Evolutionary conservation across 1,140 invertebrate genomes (phyloP), one percentile per base, ranked within the genome.

Genomic region (Campodea augens): DNA sequence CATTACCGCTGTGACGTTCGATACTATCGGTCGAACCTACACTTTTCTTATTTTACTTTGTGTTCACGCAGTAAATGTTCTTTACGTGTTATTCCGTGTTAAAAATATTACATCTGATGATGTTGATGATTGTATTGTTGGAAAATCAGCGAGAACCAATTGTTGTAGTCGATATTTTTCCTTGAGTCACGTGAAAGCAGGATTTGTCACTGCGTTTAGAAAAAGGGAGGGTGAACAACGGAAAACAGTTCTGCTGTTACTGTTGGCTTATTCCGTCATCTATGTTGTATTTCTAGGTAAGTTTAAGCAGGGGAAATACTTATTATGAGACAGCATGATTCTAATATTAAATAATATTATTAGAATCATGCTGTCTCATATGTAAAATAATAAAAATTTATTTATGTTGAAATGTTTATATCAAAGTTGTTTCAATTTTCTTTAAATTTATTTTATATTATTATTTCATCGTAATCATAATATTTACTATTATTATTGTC

Each of bases 271-370:
- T 12, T 51, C 55, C 21, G 27, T 60, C 5, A 42, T 54, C n/a
- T n/a, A n/a, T n/a, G n/a, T n/a, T n/a, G n/a, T n/a, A n/a, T 39
- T 58, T 60, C 55, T 52, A 54, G 24, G 53, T 52, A 19, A 55
- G 51, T 24, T 52, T 53, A 41, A 55, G 58, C 57, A 36, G 49
- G 51, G 23, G 25, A n/a, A 22, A 15, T 32, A 10, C 7, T 7
- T n/a, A n/a, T n/a, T n/a, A n/a, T n/a, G n/a, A n/a, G n/a, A n/a
- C n/a, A n/a, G n/a, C n/a, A n/a, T n/a, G n/a, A n/a, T n/a, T n/a
- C n/a, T n/a, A n/a, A n/a, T n/a, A n/a, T n/a, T n/a, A n/a, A n/a
- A n/a, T n/a, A n/a, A n/a, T n/a, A n/a, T n/a, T n/a, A n/a, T n/a
- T n/a, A n/a, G n/a, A n/a, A n/a, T n/a, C n/a, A n/a, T n/a, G n/a